Evolutionary conservation across 2,797 vertebrate species (phyloP).

Genomic region (Coendou prehensilis): DNA sequence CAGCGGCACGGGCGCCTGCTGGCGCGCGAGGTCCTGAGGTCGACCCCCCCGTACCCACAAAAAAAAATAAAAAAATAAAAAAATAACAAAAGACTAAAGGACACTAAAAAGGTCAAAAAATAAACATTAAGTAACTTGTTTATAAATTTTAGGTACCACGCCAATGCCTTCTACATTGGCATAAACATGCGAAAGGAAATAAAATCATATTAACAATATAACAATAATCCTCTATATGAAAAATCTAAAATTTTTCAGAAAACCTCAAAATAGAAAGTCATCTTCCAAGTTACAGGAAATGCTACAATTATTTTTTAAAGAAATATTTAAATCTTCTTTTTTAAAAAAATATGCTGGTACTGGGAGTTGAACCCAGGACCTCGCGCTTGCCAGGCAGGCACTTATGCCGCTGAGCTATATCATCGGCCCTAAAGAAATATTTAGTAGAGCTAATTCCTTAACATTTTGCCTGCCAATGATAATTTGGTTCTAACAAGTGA

Average conservation of each 20-base stretch:
- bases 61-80: neutral
- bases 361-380: too few species aligned
- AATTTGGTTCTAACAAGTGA: conserved; percentile 58
- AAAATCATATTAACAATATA: neutral
- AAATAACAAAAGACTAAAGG: conserved; percentile 24
- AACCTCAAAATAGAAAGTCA: conserved; percentile 46
- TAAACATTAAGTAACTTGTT: conserved; percentile 53
- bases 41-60: too few species aligned
- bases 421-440: conserved; percentile 47
- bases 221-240: conserved; percentile 14
- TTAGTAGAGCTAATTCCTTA: conserved; percentile 71
- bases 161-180: neutral
- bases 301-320: conserved; percentile 65
- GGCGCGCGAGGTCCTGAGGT: too few species aligned
- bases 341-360: too few species aligned
- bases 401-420: too few species aligned
- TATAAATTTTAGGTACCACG: conserved; percentile 32
- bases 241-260: conserved; percentile 60
- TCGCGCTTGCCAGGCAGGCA: too few species aligned
- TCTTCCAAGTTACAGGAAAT: conserved; percentile 66
- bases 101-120: neutral
- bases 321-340: conserved; percentile 43
- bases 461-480: conserved; percentile 56
- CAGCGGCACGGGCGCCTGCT: too few species aligned
- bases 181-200: conserved; percentile 40